Evolutionary conservation across 2,888 invertebrate species (phyloP).

Genomic region (Apodemia zela): DNA sequence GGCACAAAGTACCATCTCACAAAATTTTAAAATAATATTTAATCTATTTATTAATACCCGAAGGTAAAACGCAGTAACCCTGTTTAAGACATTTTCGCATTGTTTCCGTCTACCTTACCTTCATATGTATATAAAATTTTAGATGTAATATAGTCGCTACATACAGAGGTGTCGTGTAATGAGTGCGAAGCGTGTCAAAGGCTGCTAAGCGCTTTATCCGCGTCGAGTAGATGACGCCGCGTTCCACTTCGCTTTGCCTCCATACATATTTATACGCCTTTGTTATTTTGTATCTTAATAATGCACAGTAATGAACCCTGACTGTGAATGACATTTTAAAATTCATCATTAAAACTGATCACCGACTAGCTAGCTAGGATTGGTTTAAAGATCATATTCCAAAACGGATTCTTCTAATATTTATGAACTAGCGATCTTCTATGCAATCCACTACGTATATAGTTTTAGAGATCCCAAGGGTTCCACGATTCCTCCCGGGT

Average conservation of each 20-base stretch:
- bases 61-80: no score
- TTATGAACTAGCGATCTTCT: no score
- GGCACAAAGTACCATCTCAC: no score
- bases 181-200: conserved; percentile 16
- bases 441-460: no score
- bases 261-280: conserved; percentile 16
- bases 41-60: no score
- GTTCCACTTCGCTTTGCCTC: not conserved
- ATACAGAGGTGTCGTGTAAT: conserved; percentile 13
- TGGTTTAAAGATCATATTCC: not conserved
- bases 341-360: not conserved
- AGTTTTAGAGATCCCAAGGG: no score
- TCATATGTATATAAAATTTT: not conserved
- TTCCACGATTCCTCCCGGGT: no score
- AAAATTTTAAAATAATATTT: no score
- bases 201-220: conserved; percentile 14
- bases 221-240: conserved; percentile 7
- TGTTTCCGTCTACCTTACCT: no score
- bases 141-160: not conserved
- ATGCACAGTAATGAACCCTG: not conserved
- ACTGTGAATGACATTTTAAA: not conserved
- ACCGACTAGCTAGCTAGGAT: not conserved
- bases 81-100: no score
- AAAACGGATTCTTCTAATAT: not conserved
- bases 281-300: conserved; percentile 8